phyloP scores from a whole-genome alignment of 2,888 invertebrate genomes.

The Asteroscopus sphinx region DNA sequence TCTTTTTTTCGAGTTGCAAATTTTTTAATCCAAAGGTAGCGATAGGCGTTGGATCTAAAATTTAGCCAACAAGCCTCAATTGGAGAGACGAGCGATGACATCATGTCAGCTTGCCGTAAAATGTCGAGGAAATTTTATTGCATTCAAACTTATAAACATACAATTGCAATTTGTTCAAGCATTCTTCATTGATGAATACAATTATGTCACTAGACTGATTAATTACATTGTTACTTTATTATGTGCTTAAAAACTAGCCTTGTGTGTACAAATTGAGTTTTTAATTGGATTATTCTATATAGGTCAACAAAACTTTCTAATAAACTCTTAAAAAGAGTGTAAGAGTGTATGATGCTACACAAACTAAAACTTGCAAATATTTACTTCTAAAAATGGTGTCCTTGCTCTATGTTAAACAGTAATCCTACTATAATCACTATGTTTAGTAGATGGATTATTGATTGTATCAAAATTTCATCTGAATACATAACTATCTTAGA shows the following conservation, averaged over 20 bases:
- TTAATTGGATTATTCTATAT: constrained; percentile 30
- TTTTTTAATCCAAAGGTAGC: constrained; percentile 38
- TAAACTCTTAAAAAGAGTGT: no score
- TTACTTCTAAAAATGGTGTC: no score
- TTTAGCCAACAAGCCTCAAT: constrained; percentile 61
- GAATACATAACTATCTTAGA: no score
- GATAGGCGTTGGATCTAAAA: constrained; percentile 43
- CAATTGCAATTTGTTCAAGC: constrained; percentile 22
- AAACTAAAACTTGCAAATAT: no score
- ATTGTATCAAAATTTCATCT: no score
- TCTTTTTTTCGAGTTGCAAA: constrained; percentile 36
- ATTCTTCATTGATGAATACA: constrained; percentile 13
- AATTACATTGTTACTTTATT: constrained; percentile 6
- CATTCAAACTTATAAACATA: constrained; percentile 40
- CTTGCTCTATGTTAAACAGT: no score
- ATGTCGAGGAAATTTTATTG: constrained; percentile 51
- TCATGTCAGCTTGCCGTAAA: constrained; percentile 60
- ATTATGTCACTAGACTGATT: constrained; percentile 33
- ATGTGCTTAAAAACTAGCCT: background rate
- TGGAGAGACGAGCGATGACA: constrained; percentile 67
- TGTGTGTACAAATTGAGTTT: constrained; percentile 10
- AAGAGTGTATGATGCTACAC: no score
- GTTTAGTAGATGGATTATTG: no score
- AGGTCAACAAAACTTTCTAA: constrained; percentile 38
- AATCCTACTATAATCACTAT: no score